phyloP scores from a whole-genome alignment of 2,888 invertebrate genomes.

The Metalampra italica region DNA sequence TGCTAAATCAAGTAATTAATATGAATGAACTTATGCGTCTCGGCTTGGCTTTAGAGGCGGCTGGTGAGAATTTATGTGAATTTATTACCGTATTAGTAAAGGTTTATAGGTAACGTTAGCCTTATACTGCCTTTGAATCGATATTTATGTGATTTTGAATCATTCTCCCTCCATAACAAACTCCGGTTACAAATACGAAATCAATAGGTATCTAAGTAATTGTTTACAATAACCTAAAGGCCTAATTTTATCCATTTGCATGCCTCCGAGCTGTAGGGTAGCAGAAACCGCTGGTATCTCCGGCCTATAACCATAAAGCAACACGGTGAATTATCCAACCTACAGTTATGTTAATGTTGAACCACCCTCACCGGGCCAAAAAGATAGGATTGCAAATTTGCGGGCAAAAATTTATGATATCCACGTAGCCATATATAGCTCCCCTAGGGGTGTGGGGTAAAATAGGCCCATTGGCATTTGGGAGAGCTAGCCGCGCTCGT shows the following conservation, averaged over 20 bases:
- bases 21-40: constrained; percentile 15
- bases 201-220: neutral
- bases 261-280: neutral
- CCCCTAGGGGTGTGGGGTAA: constrained; percentile 58
- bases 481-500: constrained; percentile 67
- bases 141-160: constrained; percentile 1
- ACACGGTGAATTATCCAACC: constrained; percentile 60
- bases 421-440: constrained; percentile 54
- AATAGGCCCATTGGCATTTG: constrained; percentile 73
- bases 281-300: neutral
- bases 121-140: neutral
- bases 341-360: constrained; percentile 72
- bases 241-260: neutral
- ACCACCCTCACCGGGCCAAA: constrained; percentile 64
- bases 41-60: neutral
- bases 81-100: constrained; percentile 5
- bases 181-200: neutral
- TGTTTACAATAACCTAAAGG: neutral
- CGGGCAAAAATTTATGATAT: constrained; percentile 74
- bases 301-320: constrained; percentile 54
- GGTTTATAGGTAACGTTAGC: neutral
- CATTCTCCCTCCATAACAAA: neutral
- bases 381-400: constrained; percentile 79
- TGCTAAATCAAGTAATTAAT: constrained; percentile 28
- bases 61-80: constrained; percentile 8